Conservation (phyloP, 2,888 invertebrate species). For the Eudasyphora cyanicolor region DNA sequence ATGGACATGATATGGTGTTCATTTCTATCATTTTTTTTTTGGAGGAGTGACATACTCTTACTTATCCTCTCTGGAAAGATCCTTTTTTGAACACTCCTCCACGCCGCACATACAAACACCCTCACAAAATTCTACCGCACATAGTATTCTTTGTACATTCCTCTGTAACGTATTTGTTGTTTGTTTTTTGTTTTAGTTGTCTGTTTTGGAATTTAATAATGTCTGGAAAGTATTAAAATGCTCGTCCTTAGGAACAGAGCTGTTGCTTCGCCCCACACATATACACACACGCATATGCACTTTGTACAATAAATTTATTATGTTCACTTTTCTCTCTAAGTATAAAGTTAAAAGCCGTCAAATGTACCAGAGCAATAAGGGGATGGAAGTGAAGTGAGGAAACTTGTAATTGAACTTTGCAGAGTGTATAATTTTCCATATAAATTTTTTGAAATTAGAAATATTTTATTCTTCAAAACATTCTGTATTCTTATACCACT, state of each 20-base stretch:
- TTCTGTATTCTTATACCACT: background rate
- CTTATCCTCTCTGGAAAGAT: background rate
- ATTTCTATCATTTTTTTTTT: background rate
- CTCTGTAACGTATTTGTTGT: background rate
- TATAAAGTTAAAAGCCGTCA: background rate
- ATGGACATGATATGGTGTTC: background rate
- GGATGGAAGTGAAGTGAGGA: background rate
- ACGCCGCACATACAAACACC: too few species aligned
- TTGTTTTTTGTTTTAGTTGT: background rate
- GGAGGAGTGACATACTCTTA: background rate
- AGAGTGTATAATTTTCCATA: constrained; percentile 18
- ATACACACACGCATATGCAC: constrained; percentile 2
- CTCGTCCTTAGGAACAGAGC: background rate
- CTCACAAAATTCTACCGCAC: background rate
- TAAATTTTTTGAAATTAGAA: constrained; percentile 2
- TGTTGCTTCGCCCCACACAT: background rate
- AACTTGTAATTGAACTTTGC: constrained; percentile 1
- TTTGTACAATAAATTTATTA: constrained; percentile 20
- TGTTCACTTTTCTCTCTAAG: background rate
- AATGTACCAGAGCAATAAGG: background rate
- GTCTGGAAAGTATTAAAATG: constrained; percentile 23
- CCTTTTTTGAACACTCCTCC: too few species aligned
- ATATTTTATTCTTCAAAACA: background rate
- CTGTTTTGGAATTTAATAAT: constrained; percentile 31
- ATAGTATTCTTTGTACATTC: background rate